A percentile compares a stretch with the other conserved stretches of the same genome.
These are phyloP conservation scores for Monomorium pharaonis DNA, from an alignment of 1,140 invertebrate genomes.

Conservation along the genomic window DNA sequence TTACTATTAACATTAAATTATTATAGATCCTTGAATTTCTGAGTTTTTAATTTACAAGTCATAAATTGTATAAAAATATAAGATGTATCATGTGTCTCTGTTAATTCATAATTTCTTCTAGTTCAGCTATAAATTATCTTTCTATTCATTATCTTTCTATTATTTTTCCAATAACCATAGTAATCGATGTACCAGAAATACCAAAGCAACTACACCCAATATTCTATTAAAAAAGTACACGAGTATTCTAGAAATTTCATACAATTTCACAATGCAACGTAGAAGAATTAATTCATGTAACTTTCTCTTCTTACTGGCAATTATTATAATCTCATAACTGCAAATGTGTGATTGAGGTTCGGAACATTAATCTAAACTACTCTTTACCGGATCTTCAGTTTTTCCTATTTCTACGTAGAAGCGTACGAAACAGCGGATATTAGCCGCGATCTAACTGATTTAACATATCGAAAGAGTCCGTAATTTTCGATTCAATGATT, in stretches of 20 bases:
- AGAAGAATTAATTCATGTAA: constrained; percentile 14
- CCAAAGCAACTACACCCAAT: not conserved
- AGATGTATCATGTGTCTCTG: not conserved
- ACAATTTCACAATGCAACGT: not conserved
- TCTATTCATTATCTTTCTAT: not conserved
- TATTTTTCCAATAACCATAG: constrained; percentile 11
- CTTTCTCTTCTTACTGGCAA: not conserved
- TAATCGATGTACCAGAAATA: constrained; percentile 8
- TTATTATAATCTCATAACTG: constrained; percentile 4
- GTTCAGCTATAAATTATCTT: not conserved
- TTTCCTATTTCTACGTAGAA: not conserved
- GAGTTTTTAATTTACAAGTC: not conserved
- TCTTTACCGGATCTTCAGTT: not conserved
- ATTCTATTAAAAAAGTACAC: not conserved
- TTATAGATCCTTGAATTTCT: not conserved
- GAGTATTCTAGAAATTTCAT: not conserved
- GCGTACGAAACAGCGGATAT: not conserved
- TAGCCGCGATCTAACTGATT: constrained; percentile 20
- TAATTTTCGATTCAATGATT: constrained; percentile 53
- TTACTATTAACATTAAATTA: not conserved
- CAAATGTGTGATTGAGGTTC: constrained; percentile 10
- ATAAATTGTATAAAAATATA: not conserved
- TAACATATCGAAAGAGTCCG: constrained; percentile 45
- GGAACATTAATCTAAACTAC: constrained; percentile 22
- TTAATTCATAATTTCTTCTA: not conserved